Percentiles rank a stretch among this genome's conserved stretches.
phyloP scores from a whole-genome alignment of 2,113 vertebrate species.

The Tautogolabrus adspersus region DNA sequence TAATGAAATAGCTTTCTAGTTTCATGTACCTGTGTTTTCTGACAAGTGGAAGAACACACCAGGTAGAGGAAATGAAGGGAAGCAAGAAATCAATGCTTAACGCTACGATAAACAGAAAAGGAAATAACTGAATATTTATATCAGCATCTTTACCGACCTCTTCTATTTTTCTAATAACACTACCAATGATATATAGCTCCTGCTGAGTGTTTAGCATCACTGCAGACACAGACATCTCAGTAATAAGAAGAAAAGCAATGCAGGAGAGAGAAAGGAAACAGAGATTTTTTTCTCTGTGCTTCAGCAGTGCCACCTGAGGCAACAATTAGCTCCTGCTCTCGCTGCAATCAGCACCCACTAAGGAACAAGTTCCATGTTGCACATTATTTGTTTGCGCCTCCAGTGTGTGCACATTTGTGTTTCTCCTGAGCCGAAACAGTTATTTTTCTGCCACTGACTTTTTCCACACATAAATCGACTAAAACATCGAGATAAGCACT shows the following conservation, averaged over 20 bases:
- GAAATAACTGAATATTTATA: slow-evolving; percentile 35
- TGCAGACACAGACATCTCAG: slow-evolving; percentile 9
- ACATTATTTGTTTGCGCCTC: not conserved
- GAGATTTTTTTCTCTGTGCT: slow-evolving; percentile 21
- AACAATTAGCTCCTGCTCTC: slow-evolving; percentile 45
- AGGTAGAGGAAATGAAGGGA: slow-evolving; percentile 18
- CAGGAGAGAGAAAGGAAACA: slow-evolving; percentile 6
- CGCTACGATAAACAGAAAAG: not conserved
- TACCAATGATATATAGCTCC: not conserved
- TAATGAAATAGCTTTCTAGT: slow-evolving; percentile 13
- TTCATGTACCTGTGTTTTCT: slow-evolving; percentile 1
- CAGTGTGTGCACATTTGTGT: slow-evolving; percentile 3
- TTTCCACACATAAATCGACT: slow-evolving; percentile 19
- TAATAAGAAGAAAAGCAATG: slow-evolving; percentile 35
- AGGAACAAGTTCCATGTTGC: slow-evolving; percentile 5
- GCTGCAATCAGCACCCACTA: slow-evolving; percentile 34
- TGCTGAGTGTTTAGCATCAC: slow-evolving; percentile 14
- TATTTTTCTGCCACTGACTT: slow-evolving; percentile 12
- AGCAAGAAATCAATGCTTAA: slow-evolving; percentile 2
- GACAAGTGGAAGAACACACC: slow-evolving; percentile 9
- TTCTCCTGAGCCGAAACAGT: slow-evolving; percentile 5
- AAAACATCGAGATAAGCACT: slow-evolving; percentile 44
- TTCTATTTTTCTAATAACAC: not conserved
- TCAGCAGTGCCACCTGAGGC: slow-evolving; percentile 38
- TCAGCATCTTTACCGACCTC: not conserved